These are phyloP conservation scores for Apis dorsata DNA, from an alignment of 1,140 invertebrate species.

Conservation along the genomic window DNA sequence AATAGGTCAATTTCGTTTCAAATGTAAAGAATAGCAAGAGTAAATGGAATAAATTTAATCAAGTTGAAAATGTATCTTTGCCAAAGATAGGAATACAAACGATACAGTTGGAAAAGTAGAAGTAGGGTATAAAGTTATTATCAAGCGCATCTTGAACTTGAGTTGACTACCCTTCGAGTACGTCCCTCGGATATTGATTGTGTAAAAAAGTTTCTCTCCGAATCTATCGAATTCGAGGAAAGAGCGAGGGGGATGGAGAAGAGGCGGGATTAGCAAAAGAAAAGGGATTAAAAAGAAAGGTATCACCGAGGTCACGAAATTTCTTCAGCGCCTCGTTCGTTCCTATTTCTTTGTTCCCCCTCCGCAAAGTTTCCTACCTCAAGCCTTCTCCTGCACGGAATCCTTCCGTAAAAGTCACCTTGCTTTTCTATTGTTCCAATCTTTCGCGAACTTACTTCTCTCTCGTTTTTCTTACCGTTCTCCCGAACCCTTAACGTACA, in stretches of 20 bases:
- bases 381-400: slow-evolving; percentile 1
- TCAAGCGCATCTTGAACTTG: slow-evolving; percentile 44
- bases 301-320: slow-evolving; percentile 46
- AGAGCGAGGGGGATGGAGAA: background rate
- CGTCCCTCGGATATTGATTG: slow-evolving; percentile 51
- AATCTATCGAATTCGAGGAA: slow-evolving; percentile 54
- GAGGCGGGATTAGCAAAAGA: slow-evolving; percentile 4
- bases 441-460: slow-evolving; percentile 39
- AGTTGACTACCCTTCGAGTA: slow-evolving; percentile 28
- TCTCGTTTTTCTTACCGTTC: background rate
- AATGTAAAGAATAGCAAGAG: too few relatives aligned
- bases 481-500: slow-evolving; percentile 31
- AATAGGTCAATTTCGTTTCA: too few relatives aligned
- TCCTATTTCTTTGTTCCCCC: slow-evolving; percentile 25
- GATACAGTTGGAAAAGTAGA: background rate
- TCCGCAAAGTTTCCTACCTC: slow-evolving; percentile 57
- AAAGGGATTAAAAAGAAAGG: slow-evolving; percentile 16
- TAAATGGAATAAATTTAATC: too few relatives aligned
- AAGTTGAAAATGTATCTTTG: background rate
- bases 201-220: slow-evolving; percentile 31
- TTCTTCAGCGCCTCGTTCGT: slow-evolving; percentile 46
- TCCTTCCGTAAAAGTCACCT: slow-evolving; percentile 49
- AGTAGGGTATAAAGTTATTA: slow-evolving; percentile 48
- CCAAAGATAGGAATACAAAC: background rate
- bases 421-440: slow-evolving; percentile 42